phyloP scores from a whole-genome alignment of 1,140 invertebrate genomes.

The Chironomus striatipennis region DNA sequence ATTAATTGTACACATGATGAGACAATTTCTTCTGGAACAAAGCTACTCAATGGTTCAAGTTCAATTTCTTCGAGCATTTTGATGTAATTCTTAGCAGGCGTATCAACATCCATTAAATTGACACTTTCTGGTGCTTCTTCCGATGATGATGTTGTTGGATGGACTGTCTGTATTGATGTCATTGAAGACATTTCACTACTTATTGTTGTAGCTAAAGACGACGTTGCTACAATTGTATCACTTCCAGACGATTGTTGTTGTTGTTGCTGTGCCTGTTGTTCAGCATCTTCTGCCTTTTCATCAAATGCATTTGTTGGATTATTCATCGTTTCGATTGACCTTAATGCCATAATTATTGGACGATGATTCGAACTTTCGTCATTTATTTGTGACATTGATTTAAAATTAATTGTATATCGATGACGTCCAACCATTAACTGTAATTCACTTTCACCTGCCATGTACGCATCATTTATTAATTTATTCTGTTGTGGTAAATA shows the following conservation, averaged over 20 bases:
- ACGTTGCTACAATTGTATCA: no score
- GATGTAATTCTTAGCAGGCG: neutral
- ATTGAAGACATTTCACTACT: no score
- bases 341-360: constrained; percentile 68
- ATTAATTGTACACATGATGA: constrained; percentile 64
- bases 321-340: constrained; percentile 31
- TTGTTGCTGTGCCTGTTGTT: constrained; percentile 15
- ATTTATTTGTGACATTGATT: constrained; percentile 73
- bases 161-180: neutral
- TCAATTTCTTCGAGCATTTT: constrained; percentile 13
- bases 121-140: constrained; percentile 26
- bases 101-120: constrained; percentile 11
- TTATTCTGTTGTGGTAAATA: constrained; percentile 70
- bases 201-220: no score
- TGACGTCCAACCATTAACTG: constrained; percentile 65
- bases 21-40: constrained; percentile 39
- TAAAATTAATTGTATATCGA: constrained; percentile 72
- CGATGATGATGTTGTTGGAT: constrained; percentile 25
- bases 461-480: constrained; percentile 76
- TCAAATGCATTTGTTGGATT: neutral
- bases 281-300: constrained; percentile 24
- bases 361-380: constrained; percentile 75
- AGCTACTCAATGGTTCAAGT: constrained; percentile 29
- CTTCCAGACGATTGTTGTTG: constrained; percentile 24
- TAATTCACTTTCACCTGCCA: constrained; percentile 61